phyloP scores from a whole-genome alignment of 2,113 vertebrate species.

The Phyllostomus discolor region DNA sequence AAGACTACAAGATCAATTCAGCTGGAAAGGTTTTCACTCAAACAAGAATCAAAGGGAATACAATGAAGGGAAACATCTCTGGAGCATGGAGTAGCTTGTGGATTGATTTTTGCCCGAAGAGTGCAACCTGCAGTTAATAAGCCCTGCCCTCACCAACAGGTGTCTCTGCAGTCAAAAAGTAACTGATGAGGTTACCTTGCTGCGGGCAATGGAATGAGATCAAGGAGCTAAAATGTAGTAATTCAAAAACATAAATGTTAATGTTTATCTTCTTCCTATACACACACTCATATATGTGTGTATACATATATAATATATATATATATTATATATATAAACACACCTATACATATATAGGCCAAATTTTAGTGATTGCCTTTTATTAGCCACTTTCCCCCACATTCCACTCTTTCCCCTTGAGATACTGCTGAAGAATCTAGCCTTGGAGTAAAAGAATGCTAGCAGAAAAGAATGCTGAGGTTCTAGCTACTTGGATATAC shows the following conservation, averaged over 20 bases:
- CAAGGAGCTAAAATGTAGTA: slow-evolving; percentile 35
- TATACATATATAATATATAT: background rate
- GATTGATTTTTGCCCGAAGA: background rate
- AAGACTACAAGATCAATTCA: background rate
- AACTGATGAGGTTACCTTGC: slow-evolving; percentile 41
- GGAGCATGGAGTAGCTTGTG: background rate
- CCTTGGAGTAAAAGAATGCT: background rate
- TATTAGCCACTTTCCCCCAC: background rate
- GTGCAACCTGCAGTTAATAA: background rate
- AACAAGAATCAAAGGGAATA: slow-evolving; percentile 30
- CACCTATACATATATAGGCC: background rate
- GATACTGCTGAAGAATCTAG: background rate
- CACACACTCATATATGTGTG: background rate
- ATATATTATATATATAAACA: too few relatives aligned
- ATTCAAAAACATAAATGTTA: background rate
- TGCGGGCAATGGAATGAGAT: background rate
- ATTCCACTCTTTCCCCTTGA: background rate
- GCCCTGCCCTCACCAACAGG: slow-evolving; percentile 65
- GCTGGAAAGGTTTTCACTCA: background rate
- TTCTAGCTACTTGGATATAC: background rate
- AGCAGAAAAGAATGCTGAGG: accelerated
- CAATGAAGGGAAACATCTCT: slow-evolving; percentile 55
- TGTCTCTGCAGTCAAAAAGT: slow-evolving; percentile 69
- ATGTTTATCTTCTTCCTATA: background rate
- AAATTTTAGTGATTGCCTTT: background rate